These are phyloP conservation scores for Cinclus cinclus DNA, from an alignment of 2,113 vertebrate genomes.

Conservation along the genomic window DNA sequence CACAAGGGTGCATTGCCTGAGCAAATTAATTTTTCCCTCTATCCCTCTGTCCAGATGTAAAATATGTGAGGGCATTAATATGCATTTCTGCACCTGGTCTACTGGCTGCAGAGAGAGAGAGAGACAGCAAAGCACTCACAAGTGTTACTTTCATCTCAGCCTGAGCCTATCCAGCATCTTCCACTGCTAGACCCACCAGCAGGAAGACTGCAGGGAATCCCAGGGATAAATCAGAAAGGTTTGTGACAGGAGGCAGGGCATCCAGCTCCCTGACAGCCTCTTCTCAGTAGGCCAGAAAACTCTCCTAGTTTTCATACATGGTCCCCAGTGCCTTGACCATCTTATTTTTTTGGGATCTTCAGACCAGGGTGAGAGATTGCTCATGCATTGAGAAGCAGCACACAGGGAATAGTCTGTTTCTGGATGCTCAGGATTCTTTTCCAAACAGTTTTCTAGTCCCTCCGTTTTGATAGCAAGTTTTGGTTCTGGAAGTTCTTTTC, in stretches of 20 bases:
- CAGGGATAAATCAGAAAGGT: not conserved
- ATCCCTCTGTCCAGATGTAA: not conserved
- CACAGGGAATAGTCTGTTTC: rapidly evolving
- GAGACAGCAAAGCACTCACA: rapidly evolving
- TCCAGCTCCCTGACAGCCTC: not conserved
- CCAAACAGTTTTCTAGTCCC: not conserved
- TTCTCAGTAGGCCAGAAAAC: not conserved
- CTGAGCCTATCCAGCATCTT: not conserved
- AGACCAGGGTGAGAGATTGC: not conserved
- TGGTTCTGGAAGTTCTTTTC: not conserved
- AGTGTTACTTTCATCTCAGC: not conserved
- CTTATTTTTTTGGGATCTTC: not conserved
- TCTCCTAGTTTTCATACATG: not conserved
- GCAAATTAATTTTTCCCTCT: not conserved
- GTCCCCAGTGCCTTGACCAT: not conserved
- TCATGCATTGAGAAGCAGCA: rapidly evolving
- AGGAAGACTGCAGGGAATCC: not conserved
- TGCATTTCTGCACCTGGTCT: not conserved
- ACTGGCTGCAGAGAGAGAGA: not conserved
- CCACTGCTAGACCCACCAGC: not conserved
- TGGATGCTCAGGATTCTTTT: not conserved
- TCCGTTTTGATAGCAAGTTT: not conserved
- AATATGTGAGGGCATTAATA: not conserved
- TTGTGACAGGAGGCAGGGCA: not conserved
- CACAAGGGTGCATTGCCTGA: not conserved